Evolutionary conservation across 1,140 invertebrate species (phyloP).

Genomic region (Apis dorsata): DNA sequence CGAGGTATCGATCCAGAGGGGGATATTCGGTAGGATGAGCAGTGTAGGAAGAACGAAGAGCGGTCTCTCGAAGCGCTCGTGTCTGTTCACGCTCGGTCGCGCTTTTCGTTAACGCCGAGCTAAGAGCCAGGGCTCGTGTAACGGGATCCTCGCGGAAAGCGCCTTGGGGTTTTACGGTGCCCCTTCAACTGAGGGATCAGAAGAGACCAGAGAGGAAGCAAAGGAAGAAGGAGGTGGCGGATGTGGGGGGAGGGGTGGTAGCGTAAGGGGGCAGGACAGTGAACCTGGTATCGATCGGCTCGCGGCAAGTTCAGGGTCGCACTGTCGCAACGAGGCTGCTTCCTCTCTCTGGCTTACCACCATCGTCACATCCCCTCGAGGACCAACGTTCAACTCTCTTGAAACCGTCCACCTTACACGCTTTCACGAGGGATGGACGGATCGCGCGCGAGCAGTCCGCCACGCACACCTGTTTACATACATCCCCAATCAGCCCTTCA

Average conservation of each 20-base stretch:
- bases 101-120: constrained; percentile 70
- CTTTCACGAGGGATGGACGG: constrained; percentile 58
- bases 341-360: constrained; percentile 51
- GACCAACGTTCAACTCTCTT: constrained; percentile 54
- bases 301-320: constrained; percentile 77
- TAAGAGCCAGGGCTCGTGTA: constrained; percentile 69
- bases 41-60: constrained; percentile 54
- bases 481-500: constrained; percentile 44
- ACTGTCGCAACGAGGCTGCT: constrained; percentile 67
- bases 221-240: constrained; percentile 35
- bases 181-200: constrained; percentile 58
- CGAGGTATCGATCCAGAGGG: constrained; percentile 62
- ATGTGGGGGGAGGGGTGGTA: constrained; percentile 55
- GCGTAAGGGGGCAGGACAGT: constrained; percentile 68
- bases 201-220: constrained; percentile 44
- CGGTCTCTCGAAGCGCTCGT: constrained; percentile 64
- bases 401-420: constrained; percentile 53
- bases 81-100: constrained; percentile 68
- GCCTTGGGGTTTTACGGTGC: constrained; percentile 72
- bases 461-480: constrained; percentile 77
- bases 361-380: constrained; percentile 52
- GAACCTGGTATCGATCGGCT: constrained; percentile 76
- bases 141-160: constrained; percentile 72
- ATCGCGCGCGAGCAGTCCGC: constrained; percentile 66
- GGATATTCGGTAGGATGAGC: constrained; percentile 1